Evolutionary conservation across 2,113 vertebrate species (phyloP), one percentile per base, ranked within the genome.

Genomic region (Bufo bufo): DNA sequence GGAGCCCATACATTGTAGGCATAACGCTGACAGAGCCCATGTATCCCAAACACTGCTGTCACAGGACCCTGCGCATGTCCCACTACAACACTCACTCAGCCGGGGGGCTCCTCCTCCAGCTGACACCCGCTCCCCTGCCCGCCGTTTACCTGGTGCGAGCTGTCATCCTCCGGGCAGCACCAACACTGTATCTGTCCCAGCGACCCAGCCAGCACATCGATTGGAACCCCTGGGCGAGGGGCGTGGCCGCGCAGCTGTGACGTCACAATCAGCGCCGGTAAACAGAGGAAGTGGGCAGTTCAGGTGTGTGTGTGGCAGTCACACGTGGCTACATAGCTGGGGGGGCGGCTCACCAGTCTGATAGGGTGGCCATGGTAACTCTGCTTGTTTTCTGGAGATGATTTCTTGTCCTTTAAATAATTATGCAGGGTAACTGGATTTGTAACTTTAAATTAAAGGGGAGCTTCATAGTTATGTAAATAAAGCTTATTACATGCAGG

Each of bases 251-350:
- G 20, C 16, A 13, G 4, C 7, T 23, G 56, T 89, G 89, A 91
- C 92, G 91, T 90, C 90, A 93, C 90, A 19, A 61, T 1, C 10
- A 77, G 56, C n/a, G 85, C 77, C 85, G 61, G 47, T 19, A 8
- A 2, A 13, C 13, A 69, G 59, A 79, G 61, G 85, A 79, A 86
- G 47, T 78, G 14, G 56, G 61, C 17, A 9, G 72, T 23, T 0
- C 45, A 52, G 45, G 84, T 85, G 84, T 84, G 45, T 50, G 45
- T 23, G 23, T 16, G n/a, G 52, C 6, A 23, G 43, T 50, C 43
- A 65, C 59, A 86, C 85, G 85, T 86, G 85, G 66, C 56, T 14
- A 14, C 56, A 58, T 63, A 33, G 17, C 59, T 4, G 17, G 59
- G 16, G 59, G 59, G 9, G 14, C 59, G 33, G 33, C 33, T 33